A percentile compares a stretch with the other conserved stretches of the same genome.
Conservation (phyloP, 2,113 vertebrate genomes). For the Myrmecophaga tridactyla region DNA sequence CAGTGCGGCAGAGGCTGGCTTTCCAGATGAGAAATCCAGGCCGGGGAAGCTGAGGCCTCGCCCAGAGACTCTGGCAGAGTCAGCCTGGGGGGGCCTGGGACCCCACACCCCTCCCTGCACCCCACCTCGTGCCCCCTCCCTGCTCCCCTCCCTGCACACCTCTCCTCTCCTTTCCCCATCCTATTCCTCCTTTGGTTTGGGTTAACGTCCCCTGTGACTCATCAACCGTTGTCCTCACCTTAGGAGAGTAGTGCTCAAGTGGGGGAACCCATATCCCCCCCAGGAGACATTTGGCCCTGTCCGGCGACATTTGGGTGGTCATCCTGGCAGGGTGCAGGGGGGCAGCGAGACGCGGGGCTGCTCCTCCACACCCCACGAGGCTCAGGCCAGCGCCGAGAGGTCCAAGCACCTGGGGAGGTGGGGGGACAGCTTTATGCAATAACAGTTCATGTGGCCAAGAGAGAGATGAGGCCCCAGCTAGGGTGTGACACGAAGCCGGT, state of each 20-base stretch:
- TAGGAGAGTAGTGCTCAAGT: neutral
- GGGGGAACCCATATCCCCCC: neutral
- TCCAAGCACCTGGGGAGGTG: too few relatives aligned
- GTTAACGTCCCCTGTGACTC: too few relatives aligned
- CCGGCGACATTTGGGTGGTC: neutral
- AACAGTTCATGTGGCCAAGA: too few relatives aligned
- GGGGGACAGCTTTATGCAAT: too few relatives aligned
- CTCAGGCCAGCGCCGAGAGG: neutral
- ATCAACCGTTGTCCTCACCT: neutral
- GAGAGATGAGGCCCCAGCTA: too few relatives aligned
- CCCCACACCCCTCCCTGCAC: too few relatives aligned
- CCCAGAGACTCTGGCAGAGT: neutral
- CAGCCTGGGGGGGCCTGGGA: too few relatives aligned
- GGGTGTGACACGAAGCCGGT: too few relatives aligned
- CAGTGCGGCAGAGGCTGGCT: rapidly evolving
- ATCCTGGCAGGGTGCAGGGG: rapidly evolving
- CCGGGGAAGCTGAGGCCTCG: rapidly evolving
- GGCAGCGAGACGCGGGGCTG: neutral
- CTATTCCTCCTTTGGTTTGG: neutral
- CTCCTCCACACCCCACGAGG: rapidly evolving
- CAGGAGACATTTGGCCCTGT: neutral
- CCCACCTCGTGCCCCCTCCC: too few relatives aligned
- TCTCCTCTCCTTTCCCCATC: neutral
- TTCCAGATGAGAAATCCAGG: neutral
- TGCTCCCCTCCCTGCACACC: too few relatives aligned